Base-by-base conservation (phyloP, 2,113 vertebrate genomes). In the Nematolebias whitei region DNA sequence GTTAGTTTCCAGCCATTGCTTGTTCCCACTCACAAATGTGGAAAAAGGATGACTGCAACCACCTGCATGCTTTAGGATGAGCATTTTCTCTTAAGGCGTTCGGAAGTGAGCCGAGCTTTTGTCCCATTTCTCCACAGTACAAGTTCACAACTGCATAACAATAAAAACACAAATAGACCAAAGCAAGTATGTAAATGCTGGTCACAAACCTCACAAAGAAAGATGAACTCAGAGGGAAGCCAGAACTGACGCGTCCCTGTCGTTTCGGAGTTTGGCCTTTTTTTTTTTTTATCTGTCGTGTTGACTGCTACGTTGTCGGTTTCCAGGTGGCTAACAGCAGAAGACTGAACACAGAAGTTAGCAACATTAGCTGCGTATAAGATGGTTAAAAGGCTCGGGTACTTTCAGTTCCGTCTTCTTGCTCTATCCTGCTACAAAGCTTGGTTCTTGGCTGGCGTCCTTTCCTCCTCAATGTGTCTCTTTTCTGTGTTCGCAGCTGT, bases 401-500 rank as follows among this genome's bases (percentile, higher is more conserved):
- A 38, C n/a, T 29, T 70, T 74, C 43, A 62, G 63, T 9, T n/a
- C 63, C n/a, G 41, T 79, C 63, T n/a, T 71, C 22, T 63, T 55
- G 63, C 53, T 81, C 59, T 55, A 50, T 38, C 19, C 18, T 63
- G 66, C 69, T 74, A 89, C 75, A 79, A 62, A 79, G 45, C 63
- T 75, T 12, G 26, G 39, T 71, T 20, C 48, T 58, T 64, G 65
- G 13, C 50, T 68, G 59, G 62, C 71, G 80, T 87, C 84, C 48
- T 72, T 79, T n/a, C n/a, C 3, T 84, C 82, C 79, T 83, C 69
- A 69, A 67, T 58, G 38, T 77, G 44, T 43, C 57, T 51, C 45
- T n/a, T 20, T 13, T 79, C 48, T 74, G 52, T 80, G 76, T 62
- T 90, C 75, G 81, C 78, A 88, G 86, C 77, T 89, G 89, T 89